Base-by-base conservation (phyloP, 2,888 invertebrate genomes). In the Drosophila quinaria region DNA sequence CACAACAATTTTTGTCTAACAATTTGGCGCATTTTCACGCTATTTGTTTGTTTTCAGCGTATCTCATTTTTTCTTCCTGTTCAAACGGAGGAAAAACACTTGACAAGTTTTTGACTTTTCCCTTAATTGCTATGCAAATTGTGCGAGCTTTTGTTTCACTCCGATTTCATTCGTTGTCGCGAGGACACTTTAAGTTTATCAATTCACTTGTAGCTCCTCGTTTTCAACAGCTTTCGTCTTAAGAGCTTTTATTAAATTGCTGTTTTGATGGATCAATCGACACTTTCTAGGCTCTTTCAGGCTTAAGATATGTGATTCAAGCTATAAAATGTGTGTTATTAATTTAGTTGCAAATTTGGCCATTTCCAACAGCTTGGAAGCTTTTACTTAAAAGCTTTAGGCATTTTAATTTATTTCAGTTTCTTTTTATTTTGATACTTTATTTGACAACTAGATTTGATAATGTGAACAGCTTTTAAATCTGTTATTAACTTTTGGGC, bases 1-100 rank as follows among this genome's bases (percentile, higher is more conserved):
- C 78, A 81, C 87, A 75, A 72, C 63, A 80, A 82, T 69, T 66
- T 81, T 74, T 76, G 70, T 84, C 89, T 84, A 84, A 89, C 85
- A 84, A 85, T 85, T 89, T 89, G 80, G 80, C 77, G 88, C 87
- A 87, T 89, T 85, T 85, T 85, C 86, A 89, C 84, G 84, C 87
- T 74, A 74, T 87, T 89, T 75, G 72, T 88, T 89, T 89, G 72
- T 73, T 75, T 74, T 74, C 50, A 62, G 33, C 51, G 13, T 25
- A 22, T n/a, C 41, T 63, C 56, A 29, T 33, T 17, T 50, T 47
- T 19, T 13, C 9, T 22, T 29, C 13, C 6, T 22, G 25, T 29
- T 13, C 15, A 10, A 11, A 31, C 15, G 13, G 29, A 39, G 54
- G 37, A 25, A 66, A 69, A 70, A 51, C 87, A 82, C 81, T 82